phyloP scores from a whole-genome alignment of 2,888 invertebrate species.

The Muschampia plurimacula region DNA sequence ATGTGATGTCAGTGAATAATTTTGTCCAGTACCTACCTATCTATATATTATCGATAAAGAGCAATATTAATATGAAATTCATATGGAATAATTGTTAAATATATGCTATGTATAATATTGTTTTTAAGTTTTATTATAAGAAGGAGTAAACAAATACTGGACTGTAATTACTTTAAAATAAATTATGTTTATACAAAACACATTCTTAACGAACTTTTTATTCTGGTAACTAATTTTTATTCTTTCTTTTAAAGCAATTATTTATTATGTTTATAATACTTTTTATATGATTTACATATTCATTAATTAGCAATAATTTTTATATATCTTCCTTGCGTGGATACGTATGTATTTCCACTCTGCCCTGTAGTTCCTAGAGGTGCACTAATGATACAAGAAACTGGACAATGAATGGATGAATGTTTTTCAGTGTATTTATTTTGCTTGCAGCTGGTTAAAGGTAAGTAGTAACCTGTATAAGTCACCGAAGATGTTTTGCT shows the following conservation, averaged over 20 bases:
- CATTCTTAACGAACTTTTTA: conserved; percentile 58
- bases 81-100: conserved; percentile 29
- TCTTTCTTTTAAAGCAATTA: conserved; percentile 25
- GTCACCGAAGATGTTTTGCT: conserved; percentile 1
- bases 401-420: conserved; percentile 49
- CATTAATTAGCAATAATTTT: not conserved
- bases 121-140: conserved; percentile 47
- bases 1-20: conserved; percentile 33
- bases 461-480: conserved; percentile 51
- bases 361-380: not conserved
- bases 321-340: not conserved
- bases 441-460: conserved; percentile 44
- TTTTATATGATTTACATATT: not conserved
- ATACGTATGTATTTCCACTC: not conserved
- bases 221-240: conserved; percentile 20
- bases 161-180: conserved; percentile 60
- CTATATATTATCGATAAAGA: conserved; percentile 11
- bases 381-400: conserved; percentile 24
- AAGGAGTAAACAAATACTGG: conserved; percentile 55
- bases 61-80: conserved; percentile 25
- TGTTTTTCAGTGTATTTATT: conserved; percentile 59
- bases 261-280: not conserved
- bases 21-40: conserved; percentile 26
- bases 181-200: conserved; percentile 71
- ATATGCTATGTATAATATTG: conserved; percentile 10